A percentile compares a stretch with the other conserved stretches of the same genome.
Conservation (phyloP, 2,113 vertebrate species). For the Engystomops pustulosus region DNA sequence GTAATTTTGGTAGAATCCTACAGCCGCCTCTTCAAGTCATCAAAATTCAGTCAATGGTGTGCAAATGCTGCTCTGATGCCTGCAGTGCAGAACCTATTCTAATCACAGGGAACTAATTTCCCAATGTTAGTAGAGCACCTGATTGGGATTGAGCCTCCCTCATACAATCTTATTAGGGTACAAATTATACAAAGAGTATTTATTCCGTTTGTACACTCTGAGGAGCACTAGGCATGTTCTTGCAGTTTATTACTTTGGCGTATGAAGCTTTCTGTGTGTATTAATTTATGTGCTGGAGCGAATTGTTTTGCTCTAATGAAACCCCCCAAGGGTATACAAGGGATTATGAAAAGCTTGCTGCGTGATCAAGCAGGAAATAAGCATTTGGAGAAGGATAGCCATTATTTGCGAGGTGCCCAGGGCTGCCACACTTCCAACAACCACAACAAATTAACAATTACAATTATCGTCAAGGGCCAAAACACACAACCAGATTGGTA, state of each 20-base stretch:
- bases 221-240: neutral
- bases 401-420: neutral
- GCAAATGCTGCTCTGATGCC: neutral
- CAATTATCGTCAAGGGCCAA: neutral
- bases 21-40: too few relatives aligned
- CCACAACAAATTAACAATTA: neutral
- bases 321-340: neutral
- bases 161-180: neutral
- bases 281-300: neutral
- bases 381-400: neutral
- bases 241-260: neutral
- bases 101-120: neutral
- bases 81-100: neutral
- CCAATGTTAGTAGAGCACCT: neutral
- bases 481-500: neutral
- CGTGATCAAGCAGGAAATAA: slow-evolving; percentile 12
- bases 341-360: slow-evolving; percentile 4
- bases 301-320: neutral
- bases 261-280: neutral
- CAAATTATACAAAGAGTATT: neutral
- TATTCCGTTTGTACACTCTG: neutral
- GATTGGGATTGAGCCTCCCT: neutral
- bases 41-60: neutral
- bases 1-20: too few relatives aligned
- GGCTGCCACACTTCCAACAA: neutral